Percentiles rank a stretch among this genome's conserved stretches.
These are phyloP conservation scores for Eudemis profundana DNA, from an alignment of 2,888 invertebrate genomes.

Conservation along the genomic window DNA sequence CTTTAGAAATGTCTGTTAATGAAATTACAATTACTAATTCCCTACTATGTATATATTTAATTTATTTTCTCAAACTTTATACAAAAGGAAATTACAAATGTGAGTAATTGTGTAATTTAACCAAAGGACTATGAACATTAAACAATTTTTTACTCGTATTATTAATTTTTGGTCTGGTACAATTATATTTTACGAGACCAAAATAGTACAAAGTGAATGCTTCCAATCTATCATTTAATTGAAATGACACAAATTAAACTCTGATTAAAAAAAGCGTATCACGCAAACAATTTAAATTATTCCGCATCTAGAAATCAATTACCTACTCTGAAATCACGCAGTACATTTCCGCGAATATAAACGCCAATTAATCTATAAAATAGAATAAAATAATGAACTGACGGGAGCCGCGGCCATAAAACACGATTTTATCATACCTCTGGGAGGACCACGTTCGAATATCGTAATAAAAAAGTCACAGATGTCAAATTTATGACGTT, in stretches of 20 bases:
- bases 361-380: slow-evolving; percentile 74
- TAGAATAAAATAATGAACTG: slow-evolving; percentile 81
- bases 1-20: no score
- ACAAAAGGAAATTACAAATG: no score
- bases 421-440: slow-evolving; percentile 83
- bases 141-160: no score
- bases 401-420: slow-evolving; percentile 76
- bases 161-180: no score
- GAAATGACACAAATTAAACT: neutral
- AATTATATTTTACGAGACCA: neutral
- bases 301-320: slow-evolving; percentile 23
- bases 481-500: slow-evolving; percentile 84
- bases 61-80: no score
- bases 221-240: no score
- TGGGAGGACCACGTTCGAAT: slow-evolving; percentile 82
- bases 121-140: no score
- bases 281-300: slow-evolving; percentile 8
- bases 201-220: neutral
- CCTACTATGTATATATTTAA: no score
- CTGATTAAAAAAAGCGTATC: neutral
- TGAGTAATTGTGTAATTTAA: no score
- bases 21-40: no score
- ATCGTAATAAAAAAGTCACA: slow-evolving; percentile 85
- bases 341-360: slow-evolving; percentile 47
- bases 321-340: slow-evolving; percentile 13